Evolutionary conservation across 2,888 invertebrate genomes (phyloP).

Genomic region (Eupithecia pulchellata): DNA sequence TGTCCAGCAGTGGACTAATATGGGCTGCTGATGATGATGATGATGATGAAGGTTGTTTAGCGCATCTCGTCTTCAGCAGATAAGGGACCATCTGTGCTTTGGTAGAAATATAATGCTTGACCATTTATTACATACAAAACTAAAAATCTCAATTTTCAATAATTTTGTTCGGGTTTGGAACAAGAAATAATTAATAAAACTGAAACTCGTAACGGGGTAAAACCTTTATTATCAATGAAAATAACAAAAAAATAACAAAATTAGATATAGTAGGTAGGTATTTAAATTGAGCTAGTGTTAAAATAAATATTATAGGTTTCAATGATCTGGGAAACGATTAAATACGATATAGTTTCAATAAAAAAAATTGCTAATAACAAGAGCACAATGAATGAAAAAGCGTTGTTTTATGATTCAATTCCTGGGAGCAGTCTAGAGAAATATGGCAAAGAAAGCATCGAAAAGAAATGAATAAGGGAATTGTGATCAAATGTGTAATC

Average conservation of each 20-base stretch:
- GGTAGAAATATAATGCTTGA: background rate
- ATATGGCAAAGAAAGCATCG: background rate
- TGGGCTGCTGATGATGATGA: too few species aligned
- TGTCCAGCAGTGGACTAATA: too few species aligned
- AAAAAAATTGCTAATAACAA: background rate
- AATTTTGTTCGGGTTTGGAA: background rate
- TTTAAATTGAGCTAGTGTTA: too few species aligned
- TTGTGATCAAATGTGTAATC: conserved; percentile 43
- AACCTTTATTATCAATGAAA: too few species aligned
- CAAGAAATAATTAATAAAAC: too few species aligned
- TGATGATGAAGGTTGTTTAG: too few species aligned
- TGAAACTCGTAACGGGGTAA: too few species aligned
- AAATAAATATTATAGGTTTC: background rate
- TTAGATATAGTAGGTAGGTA: too few species aligned
- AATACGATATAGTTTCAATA: background rate
- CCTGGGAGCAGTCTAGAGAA: background rate
- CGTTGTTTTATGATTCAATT: background rate
- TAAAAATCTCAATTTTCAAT: background rate
- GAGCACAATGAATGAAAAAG: background rate
- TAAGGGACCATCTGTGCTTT: background rate
- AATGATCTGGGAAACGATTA: background rate
- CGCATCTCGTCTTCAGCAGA: background rate
- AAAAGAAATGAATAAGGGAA: conserved; percentile 16
- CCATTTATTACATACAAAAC: background rate
- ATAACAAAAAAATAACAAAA: too few species aligned